Percentiles rank a stretch among this genome's conserved stretches.
These are phyloP conservation scores for Sebastes oblongus DNA, from an alignment of 2,797 vertebrate species.

Conservation along the genomic window DNA sequence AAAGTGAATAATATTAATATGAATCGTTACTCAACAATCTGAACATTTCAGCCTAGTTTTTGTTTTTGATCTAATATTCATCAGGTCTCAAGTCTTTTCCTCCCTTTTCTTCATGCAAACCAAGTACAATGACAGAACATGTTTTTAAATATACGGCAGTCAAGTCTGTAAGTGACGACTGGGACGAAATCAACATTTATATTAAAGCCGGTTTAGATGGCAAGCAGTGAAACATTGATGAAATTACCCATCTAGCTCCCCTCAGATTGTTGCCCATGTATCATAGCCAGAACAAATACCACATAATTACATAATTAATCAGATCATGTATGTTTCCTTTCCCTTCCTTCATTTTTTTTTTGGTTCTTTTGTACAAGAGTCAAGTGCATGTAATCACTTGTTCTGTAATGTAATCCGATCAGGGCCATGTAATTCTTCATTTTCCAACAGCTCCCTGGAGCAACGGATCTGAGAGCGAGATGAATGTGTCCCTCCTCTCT, in stretches of 20 bases:
- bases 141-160: conserved; percentile 6
- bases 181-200: conserved; percentile 38
- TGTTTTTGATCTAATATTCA: neutral
- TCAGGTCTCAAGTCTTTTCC: too few species aligned
- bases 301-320: conserved; percentile 81
- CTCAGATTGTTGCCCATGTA: conserved; percentile 64
- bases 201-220: conserved; percentile 39
- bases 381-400: conserved; percentile 80
- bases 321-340: conserved; percentile 77
- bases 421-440: conserved; percentile 80
- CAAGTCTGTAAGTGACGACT: conserved; percentile 20
- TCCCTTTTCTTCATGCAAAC: neutral
- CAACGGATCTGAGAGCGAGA: conserved; percentile 71
- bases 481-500: conserved; percentile 59
- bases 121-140: neutral
- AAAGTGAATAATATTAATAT: neutral
- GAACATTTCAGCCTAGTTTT: neutral
- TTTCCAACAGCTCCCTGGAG: conserved; percentile 81
- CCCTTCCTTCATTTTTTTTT: conserved; percentile 51
- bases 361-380: conserved; percentile 67
- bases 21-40: neutral
- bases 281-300: conserved; percentile 74
- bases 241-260: conserved; percentile 67
- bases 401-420: conserved; percentile 81
- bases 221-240: conserved; percentile 63